Base-by-base conservation (phyloP, 2,888 invertebrate genomes). In the Elysia crispata region DNA sequence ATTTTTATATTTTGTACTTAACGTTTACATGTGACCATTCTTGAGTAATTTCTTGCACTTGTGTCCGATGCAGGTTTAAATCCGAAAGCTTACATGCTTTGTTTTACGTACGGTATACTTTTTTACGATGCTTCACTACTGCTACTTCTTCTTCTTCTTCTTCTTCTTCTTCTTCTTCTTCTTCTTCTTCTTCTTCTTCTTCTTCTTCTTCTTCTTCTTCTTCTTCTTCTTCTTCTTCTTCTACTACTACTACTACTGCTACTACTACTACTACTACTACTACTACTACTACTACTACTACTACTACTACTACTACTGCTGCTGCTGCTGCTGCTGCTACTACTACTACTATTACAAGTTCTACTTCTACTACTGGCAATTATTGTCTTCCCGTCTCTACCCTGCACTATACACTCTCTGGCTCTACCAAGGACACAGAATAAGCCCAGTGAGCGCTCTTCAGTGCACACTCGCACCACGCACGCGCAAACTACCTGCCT, bases 251-350 rank as follows among this genome's bases (percentile, higher is more conserved):
- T 54, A 15, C 64, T n/a, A n/a, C 64, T 64, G 23, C 64, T 64
- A 64, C 64, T 64, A 64, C 64, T 64, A 64, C 64, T 64, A 64
- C 64, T 64, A 64, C 64, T 64, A 64, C 64, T 64, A 64, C 64
- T 64, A 64, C 64, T 64, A 64, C 64, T 64, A 64, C 64, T 64
- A 64, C 64, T 64, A 64, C 64, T 64, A 64, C 64, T 64, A 64
- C 64, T 64, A 64, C 64, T 64, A 64, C 64, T 64, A 64, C 64
- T 64, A 64, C 64, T 64, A 64, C 64, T 54, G 18, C 18, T 15
- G 18, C 18, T 54, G 18, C 18, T 54, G 18, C 18, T 54, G 18
- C 18, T 54, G 54, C 18, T 54, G 18, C 18, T 64, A 64, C 64
- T 64, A 64, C 64, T 64, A 64, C 64, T 54, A 54, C 18, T 54